Evolutionary conservation across 2,797 vertebrate species (phyloP).

Genomic region (Apogon talboti): DNA sequence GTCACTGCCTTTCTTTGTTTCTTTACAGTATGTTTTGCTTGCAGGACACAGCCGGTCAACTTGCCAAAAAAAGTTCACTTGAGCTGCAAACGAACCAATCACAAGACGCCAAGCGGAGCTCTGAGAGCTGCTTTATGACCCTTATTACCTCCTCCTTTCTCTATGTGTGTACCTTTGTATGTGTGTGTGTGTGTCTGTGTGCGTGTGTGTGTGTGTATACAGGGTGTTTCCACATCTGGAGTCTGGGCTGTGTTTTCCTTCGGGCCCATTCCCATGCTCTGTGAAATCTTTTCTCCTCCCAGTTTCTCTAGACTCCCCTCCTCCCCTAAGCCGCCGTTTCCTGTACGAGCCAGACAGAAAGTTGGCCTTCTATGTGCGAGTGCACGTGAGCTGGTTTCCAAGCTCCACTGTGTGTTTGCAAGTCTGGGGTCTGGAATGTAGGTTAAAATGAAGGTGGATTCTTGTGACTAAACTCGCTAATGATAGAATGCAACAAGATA

Average conservation of each 20-base stretch:
- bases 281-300: constrained; percentile 60
- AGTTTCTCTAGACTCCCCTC: constrained; percentile 46
- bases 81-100: constrained; percentile 72
- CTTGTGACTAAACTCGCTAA: constrained; percentile 44
- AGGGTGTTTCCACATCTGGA: constrained; percentile 82
- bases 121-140: constrained; percentile 51
- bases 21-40: constrained; percentile 43
- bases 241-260: constrained; percentile 78
- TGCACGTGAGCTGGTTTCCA: constrained; percentile 53
- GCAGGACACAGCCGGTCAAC: constrained; percentile 35
- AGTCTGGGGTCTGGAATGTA: constrained; percentile 57
- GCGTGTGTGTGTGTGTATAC: constrained; percentile 37
- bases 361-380: constrained; percentile 32
- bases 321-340: constrained; percentile 69
- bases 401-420: constrained; percentile 21
- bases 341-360: constrained; percentile 66
- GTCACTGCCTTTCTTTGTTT: constrained; percentile 17
- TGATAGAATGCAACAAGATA: constrained; percentile 42
- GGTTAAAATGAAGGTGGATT: constrained; percentile 59
- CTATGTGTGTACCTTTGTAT: constrained; percentile 42
- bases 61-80: constrained; percentile 63
- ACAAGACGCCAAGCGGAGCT: constrained; percentile 71
- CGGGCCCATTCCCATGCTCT: constrained; percentile 73
- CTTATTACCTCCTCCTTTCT: constrained; percentile 59
- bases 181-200: constrained; percentile 39